Evolutionary conservation across 1,140 invertebrate species (phyloP).

Genomic region (Cylas formicarius): DNA sequence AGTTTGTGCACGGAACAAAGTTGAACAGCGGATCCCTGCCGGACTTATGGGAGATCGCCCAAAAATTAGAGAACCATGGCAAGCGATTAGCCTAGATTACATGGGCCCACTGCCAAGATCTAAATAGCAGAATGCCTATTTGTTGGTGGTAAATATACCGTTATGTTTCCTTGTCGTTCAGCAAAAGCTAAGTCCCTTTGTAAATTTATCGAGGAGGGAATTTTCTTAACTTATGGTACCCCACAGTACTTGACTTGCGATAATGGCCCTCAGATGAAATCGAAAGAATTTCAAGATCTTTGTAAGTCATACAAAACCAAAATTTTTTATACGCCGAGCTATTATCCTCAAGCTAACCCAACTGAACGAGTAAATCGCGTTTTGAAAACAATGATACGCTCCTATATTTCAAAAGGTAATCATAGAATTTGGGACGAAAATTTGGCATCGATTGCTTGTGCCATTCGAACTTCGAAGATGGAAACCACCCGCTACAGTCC

Average conservation of each 20-base stretch:
- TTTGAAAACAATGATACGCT: constrained; percentile 25
- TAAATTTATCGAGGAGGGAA: constrained; percentile 19
- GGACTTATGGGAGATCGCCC: constrained; percentile 30
- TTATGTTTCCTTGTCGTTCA: constrained; percentile 13
- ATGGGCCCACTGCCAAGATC: constrained; percentile 33
- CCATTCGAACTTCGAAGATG: constrained; percentile 14
- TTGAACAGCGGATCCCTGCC: constrained; percentile 20
- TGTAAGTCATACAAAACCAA: constrained; percentile 12
- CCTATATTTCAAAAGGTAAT: constrained; percentile 19
- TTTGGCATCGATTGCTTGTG: constrained; percentile 18
- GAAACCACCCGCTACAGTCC: constrained; percentile 27
- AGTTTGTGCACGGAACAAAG: constrained; percentile 28
- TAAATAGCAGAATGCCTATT: constrained; percentile 28
- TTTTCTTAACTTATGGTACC: constrained; percentile 21
- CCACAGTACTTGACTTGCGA: constrained; percentile 23
- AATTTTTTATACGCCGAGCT: constrained; percentile 19
- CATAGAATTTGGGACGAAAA: constrained; percentile 21
- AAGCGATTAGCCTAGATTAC: constrained; percentile 29
- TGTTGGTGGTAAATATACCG: constrained; percentile 34
- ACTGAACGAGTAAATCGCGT: constrained; percentile 24
- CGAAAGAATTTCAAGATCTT: constrained; percentile 17
- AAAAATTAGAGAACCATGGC: constrained; percentile 26
- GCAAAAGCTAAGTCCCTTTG: constrained; percentile 15
- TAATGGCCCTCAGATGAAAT: constrained; percentile 27
- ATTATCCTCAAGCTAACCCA: constrained; percentile 27